These are phyloP conservation scores for Nannoperca australis DNA, from an alignment of 2,797 vertebrate species.

Conservation along the genomic window DNA sequence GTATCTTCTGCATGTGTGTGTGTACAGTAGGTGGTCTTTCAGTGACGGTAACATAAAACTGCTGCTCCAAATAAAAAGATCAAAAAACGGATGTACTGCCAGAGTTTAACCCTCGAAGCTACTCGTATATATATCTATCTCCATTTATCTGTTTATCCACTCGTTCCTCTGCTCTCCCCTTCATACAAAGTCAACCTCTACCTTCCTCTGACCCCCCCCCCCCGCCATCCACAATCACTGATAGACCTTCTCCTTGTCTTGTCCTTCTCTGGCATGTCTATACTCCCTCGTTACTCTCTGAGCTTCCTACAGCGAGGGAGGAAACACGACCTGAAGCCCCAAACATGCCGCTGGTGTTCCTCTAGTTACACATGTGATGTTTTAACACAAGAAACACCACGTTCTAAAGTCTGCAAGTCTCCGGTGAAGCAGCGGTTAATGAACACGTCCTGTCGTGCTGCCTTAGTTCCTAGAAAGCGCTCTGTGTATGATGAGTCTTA, in stretches of 20 bases:
- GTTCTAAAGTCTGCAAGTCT: neutral
- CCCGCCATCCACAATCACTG: constrained; percentile 41
- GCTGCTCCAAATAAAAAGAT: constrained; percentile 12
- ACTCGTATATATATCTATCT: too few relatives aligned
- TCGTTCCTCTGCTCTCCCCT: constrained; percentile 35
- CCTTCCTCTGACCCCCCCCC: constrained; percentile 31
- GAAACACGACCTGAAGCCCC: neutral
- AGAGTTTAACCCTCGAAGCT: neutral
- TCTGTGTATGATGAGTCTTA: neutral
- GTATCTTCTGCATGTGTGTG: neutral
- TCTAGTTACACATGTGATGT: too few relatives aligned
- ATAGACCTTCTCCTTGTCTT: constrained; percentile 22
- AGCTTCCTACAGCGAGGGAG: neutral
- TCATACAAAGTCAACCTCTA: constrained; percentile 25
- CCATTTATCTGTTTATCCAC: constrained; percentile 57
- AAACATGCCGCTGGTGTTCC: neutral
- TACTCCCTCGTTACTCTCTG: neutral
- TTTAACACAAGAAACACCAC: too few relatives aligned
- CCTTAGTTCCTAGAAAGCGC: neutral
- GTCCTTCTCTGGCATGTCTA: neutral
- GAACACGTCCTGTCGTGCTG: too few relatives aligned
- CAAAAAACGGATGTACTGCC: too few relatives aligned
- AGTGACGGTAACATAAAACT: constrained; percentile 9
- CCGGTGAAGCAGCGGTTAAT: neutral
- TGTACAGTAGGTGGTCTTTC: constrained; percentile 27